phyloP scores from a whole-genome alignment of 2,888 invertebrate genomes.

The Callimorpha dominula region DNA sequence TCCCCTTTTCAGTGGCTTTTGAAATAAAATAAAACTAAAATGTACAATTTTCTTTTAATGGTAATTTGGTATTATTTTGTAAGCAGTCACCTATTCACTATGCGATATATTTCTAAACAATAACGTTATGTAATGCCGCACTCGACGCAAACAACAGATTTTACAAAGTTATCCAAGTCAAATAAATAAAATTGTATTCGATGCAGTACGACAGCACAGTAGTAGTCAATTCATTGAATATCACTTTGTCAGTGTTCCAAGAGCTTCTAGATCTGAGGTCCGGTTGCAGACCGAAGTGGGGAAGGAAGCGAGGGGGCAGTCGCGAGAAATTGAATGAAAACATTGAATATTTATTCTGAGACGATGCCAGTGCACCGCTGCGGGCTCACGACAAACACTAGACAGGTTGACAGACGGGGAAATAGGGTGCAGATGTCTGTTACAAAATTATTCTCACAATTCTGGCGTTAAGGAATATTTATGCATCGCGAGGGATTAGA shows the following conservation, averaged over 20 bases:
- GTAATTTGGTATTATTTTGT: not conserved
- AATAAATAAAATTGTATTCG: constrained; percentile 26
- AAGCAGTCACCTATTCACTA: not conserved
- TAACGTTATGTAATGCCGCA: not conserved
- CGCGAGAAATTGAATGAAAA: constrained; percentile 82
- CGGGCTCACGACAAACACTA: constrained; percentile 49
- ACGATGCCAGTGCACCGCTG: constrained; percentile 66
- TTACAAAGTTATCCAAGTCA: constrained; percentile 16
- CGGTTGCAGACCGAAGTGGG: constrained; percentile 36
- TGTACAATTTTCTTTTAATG: no score
- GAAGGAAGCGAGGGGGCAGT: constrained; percentile 37
- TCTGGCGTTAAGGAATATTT: constrained; percentile 2
- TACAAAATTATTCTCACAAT: not conserved
- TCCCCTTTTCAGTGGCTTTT: no score
- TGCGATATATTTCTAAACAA: not conserved
- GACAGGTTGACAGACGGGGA: constrained; percentile 29
- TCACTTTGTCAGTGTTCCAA: constrained; percentile 60
- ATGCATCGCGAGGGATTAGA: constrained; percentile 1
- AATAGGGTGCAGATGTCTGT: constrained; percentile 15
- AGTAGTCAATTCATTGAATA: constrained; percentile 46
- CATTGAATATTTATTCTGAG: constrained; percentile 83
- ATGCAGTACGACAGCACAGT: constrained; percentile 25
- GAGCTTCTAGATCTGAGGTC: constrained; percentile 48
- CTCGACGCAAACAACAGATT: not conserved
- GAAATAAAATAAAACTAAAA: no score